Conservation (phyloP, 2,113 vertebrate genomes). For the Caracal caracal region DNA sequence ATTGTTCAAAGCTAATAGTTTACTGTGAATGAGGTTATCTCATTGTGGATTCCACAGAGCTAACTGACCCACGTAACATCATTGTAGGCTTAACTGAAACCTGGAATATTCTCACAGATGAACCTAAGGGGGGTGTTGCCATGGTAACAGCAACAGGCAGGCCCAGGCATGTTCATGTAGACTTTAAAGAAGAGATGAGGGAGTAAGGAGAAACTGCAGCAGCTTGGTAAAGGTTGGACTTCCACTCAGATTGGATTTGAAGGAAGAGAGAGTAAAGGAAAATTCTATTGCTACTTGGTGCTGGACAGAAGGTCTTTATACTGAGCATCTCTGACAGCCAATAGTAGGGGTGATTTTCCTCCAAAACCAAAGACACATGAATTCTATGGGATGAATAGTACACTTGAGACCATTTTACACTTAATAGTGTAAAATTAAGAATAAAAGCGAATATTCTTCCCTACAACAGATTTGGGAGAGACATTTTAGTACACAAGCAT, state of each 20-base stretch:
- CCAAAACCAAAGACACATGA: background rate
- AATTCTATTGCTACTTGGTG: background rate
- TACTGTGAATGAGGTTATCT: constrained; percentile 59
- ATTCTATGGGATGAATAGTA: background rate
- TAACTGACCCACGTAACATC: constrained; percentile 45
- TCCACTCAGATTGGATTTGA: constrained; percentile 34
- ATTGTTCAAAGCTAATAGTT: constrained; percentile 26
- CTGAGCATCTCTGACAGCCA: background rate
- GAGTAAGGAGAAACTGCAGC: constrained; percentile 31
- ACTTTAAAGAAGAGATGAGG: constrained; percentile 51
- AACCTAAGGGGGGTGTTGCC: constrained; percentile 36
- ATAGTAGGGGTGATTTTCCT: background rate
- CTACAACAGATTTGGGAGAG: background rate
- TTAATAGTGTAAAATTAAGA: background rate
- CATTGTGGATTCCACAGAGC: constrained; percentile 38
- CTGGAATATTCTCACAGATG: constrained; percentile 33
- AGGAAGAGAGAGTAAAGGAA: background rate
- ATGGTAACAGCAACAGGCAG: constrained; percentile 51
- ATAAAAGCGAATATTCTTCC: background rate
- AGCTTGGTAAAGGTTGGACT: constrained; percentile 31
- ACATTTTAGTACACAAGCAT: background rate
- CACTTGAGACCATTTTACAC: background rate
- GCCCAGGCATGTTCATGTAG: constrained; percentile 33
- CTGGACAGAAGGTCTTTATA: background rate
- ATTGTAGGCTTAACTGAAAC: constrained; percentile 42